Conservation (phyloP, 2,113 vertebrate species). For the Athene noctua region DNA sequence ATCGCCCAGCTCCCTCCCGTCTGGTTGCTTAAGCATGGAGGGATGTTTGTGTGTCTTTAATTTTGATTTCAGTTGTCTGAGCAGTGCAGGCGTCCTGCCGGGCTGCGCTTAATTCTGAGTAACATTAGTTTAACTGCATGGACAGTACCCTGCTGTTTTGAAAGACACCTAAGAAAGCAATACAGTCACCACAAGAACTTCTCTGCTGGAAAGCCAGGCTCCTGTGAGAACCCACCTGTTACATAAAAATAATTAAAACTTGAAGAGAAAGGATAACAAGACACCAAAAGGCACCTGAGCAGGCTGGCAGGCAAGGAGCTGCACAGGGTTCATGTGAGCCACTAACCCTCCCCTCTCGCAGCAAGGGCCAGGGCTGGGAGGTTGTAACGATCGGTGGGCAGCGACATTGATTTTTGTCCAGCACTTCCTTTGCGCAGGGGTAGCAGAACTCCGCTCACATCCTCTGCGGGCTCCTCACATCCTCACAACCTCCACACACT, state of each 20-base stretch:
- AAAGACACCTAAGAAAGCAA: conserved; percentile 50
- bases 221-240: conserved; percentile 6
- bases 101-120: conserved; percentile 16
- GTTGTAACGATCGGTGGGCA: background rate
- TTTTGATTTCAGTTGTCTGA: background rate
- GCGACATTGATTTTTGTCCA: background rate
- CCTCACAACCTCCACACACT: too few species aligned
- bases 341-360: background rate
- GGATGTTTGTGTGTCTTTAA: background rate
- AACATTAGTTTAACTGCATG: background rate
- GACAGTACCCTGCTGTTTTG: conserved; percentile 24
- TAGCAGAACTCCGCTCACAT: background rate
- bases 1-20: background rate
- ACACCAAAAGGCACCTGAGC: background rate
- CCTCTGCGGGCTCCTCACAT: background rate
- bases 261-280: conserved; percentile 7
- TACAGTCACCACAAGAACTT: conserved; percentile 1
- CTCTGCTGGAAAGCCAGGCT: conserved; percentile 19
- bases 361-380: background rate
- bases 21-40: background rate
- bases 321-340: accelerated
- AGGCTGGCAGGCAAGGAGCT: background rate
- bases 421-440: background rate
- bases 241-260: conserved; percentile 20
- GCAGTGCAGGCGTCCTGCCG: background rate